Conservation (phyloP, 2,113 vertebrate genomes). For the Centropus bengalensis region DNA sequence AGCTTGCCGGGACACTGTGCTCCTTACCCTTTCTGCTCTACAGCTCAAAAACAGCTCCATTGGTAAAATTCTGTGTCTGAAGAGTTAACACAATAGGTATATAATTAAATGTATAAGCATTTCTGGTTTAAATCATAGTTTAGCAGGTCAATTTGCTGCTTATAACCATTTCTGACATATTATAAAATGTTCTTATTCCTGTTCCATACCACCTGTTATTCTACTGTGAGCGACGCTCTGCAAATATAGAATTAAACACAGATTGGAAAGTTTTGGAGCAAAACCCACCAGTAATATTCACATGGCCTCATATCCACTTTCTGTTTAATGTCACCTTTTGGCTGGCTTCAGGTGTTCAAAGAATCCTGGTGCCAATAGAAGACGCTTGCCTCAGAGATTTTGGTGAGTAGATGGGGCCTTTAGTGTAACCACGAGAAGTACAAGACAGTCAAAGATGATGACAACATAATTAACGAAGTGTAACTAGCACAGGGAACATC, state of each 20-base stretch:
- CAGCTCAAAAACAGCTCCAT: not conserved
- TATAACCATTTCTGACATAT: not conserved
- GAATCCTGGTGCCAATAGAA: not conserved
- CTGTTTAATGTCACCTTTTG: not conserved
- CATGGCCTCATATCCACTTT: not conserved
- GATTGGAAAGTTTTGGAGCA: not conserved
- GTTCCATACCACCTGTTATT: rapidly evolving
- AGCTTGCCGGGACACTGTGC: not conserved
- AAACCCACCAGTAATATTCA: not conserved
- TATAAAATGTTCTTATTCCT: not conserved
- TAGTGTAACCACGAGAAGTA: not conserved
- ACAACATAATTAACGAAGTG: not conserved
- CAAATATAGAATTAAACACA: not conserved
- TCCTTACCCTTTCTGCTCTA: not conserved
- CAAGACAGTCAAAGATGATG: not conserved
- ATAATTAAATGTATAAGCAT: not conserved
- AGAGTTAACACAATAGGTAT: not conserved
- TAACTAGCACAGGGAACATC: rapidly evolving
- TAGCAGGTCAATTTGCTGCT: not conserved
- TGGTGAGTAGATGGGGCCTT: not conserved
- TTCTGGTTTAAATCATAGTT: not conserved
- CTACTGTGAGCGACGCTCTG: not conserved
- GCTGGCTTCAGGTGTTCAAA: not conserved
- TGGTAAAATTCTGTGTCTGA: rapidly evolving
- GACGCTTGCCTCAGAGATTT: not conserved